Conservation (phyloP, 64 coral and sea anemone genomes). For the Porites australiensis region DNA sequence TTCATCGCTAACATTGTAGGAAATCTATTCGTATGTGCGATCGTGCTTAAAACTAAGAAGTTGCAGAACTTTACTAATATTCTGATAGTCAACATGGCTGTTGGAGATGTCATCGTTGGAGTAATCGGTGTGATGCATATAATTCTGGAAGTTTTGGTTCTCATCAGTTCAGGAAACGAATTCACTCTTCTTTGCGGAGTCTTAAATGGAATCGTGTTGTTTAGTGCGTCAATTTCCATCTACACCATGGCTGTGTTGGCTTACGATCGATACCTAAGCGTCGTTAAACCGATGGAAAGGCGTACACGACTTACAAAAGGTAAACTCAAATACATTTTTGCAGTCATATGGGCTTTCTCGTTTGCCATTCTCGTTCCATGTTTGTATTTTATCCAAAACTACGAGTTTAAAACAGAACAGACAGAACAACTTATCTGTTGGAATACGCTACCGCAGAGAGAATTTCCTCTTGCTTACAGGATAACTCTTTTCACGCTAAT, state of each 20-base stretch:
- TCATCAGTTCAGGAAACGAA: background rate
- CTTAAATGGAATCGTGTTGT: background rate
- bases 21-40: constrained; percentile 44
- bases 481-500: background rate
- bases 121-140: constrained; percentile 16
- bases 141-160: background rate
- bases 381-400: background rate
- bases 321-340: constrained; percentile 37
- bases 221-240: constrained; percentile 16
- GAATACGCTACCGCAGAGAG: constrained; percentile 10
- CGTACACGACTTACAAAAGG: constrained; percentile 11
- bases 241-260: constrained; percentile 50
- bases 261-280: constrained; percentile 49
- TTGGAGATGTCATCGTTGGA: constrained; percentile 34
- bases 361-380: background rate
- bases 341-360: constrained; percentile 32
- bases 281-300: constrained; percentile 16
- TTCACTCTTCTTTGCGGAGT: background rate
- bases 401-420: background rate
- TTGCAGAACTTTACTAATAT: constrained; percentile 48
- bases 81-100: constrained; percentile 50
- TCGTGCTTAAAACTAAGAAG: background rate
- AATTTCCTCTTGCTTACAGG: constrained; percentile 17
- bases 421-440: constrained; percentile 16
- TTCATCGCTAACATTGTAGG: constrained; percentile 42